Evolutionary conservation across 2,888 invertebrate species (phyloP).

Genomic region (Phyllotreta cruciferae): DNA sequence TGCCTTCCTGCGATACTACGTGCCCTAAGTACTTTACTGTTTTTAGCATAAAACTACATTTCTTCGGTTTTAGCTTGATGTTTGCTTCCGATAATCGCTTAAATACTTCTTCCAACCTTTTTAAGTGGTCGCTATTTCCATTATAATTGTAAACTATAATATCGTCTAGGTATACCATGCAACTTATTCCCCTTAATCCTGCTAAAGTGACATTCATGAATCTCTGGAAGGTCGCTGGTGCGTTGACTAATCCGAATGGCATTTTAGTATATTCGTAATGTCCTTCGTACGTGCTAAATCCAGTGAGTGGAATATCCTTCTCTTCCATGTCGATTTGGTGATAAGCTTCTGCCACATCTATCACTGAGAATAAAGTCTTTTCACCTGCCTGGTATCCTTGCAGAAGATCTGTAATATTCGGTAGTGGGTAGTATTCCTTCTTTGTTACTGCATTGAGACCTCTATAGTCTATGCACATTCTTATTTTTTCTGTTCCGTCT

Average conservation of each 20-base stretch:
- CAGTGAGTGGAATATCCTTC: slow-evolving; percentile 26
- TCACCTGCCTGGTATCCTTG: slow-evolving; percentile 27
- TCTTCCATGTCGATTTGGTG: slow-evolving; percentile 32
- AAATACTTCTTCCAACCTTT: slow-evolving; percentile 24
- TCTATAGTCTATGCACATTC: slow-evolving; percentile 33
- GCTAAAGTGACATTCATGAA: slow-evolving; percentile 34
- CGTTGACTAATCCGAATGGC: slow-evolving; percentile 34
- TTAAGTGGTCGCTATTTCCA: slow-evolving; percentile 33
- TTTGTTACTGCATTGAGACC: slow-evolving; percentile 24
- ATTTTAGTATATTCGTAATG: slow-evolving; percentile 37
- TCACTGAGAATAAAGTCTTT: slow-evolving; percentile 25
- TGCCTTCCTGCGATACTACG: slow-evolving; percentile 26
- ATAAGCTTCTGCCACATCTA: slow-evolving; percentile 31
- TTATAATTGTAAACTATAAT: slow-evolving; percentile 23
- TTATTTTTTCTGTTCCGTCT: slow-evolving; percentile 30
- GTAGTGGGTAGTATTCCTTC: slow-evolving; percentile 29
- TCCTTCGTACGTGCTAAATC: slow-evolving; percentile 30
- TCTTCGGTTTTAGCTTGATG: slow-evolving; percentile 29
- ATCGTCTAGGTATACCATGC: slow-evolving; percentile 33
- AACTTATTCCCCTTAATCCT: slow-evolving; percentile 27
- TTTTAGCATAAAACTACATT: slow-evolving; percentile 30
- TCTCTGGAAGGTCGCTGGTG: slow-evolving; percentile 29
- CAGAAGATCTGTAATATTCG: slow-evolving; percentile 22
- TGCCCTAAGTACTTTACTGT: slow-evolving; percentile 33
- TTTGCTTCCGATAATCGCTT: slow-evolving; percentile 23